phyloP scores from a whole-genome alignment of 2,888 invertebrate genomes.

The Oscheius onirici region DNA sequence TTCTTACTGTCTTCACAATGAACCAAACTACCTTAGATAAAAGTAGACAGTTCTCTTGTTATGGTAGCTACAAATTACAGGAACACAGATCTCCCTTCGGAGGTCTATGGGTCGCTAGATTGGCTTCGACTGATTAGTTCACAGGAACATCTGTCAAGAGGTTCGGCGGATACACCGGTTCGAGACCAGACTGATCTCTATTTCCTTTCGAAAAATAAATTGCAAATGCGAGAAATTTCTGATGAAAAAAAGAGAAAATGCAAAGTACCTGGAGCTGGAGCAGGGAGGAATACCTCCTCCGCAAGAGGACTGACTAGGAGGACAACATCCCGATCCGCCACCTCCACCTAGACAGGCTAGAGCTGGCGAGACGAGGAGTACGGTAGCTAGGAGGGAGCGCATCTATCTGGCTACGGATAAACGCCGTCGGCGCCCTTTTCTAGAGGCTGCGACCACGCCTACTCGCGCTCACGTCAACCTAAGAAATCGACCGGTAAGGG shows the following conservation, averaged over 20 bases:
- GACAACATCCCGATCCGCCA: conserved; percentile 48
- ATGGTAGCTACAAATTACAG: too few relatives aligned
- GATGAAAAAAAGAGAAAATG: background rate
- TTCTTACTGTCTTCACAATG: too few relatives aligned
- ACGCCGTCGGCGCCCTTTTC: conserved; percentile 28
- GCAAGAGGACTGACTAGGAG: conserved; percentile 50
- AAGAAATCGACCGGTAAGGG: conserved; percentile 27
- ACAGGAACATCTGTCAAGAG: too few relatives aligned
- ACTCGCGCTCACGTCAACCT: background rate
- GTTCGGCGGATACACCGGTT: too few relatives aligned
- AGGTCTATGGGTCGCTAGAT: too few relatives aligned
- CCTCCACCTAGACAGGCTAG: conserved; percentile 49
- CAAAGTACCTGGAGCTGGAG: conserved; percentile 57
- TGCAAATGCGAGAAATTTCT: background rate
- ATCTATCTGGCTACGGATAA: conserved; percentile 18
- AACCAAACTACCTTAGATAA: too few relatives aligned
- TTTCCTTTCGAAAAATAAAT: background rate
- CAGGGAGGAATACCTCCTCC: conserved; percentile 55
- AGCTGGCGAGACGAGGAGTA: conserved; percentile 46
- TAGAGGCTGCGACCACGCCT: conserved; percentile 22
- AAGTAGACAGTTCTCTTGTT: too few relatives aligned
- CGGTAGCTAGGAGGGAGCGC: conserved; percentile 38
- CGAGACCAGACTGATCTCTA: too few relatives aligned
- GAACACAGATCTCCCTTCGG: too few relatives aligned
- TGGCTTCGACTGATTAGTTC: too few relatives aligned